phyloP scores from a whole-genome alignment of 92 coral and sea anemone genomes.

The Epizoanthus fatuus region DNA sequence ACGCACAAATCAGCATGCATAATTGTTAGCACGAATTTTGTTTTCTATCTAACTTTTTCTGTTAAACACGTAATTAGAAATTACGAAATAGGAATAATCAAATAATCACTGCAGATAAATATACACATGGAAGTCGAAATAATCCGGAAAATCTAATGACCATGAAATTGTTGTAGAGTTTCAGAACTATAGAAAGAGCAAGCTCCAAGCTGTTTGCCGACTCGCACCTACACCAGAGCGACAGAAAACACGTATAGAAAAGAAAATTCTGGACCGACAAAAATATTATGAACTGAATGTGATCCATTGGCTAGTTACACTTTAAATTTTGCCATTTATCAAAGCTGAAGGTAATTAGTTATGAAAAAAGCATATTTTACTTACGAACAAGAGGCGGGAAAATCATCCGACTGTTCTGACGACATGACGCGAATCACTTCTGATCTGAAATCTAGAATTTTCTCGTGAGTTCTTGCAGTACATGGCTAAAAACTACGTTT shows the following conservation, averaged over 20 bases:
- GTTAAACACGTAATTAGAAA: constrained; percentile 31
- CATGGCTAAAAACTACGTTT: constrained; percentile 42
- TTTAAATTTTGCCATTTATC: constrained; percentile 46
- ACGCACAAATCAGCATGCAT: not conserved
- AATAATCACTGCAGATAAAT: constrained; percentile 41
- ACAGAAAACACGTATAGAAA: constrained; percentile 18
- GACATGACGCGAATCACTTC: constrained; percentile 48
- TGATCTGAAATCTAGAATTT: constrained; percentile 40
- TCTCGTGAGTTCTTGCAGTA: constrained; percentile 31
- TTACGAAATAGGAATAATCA: constrained; percentile 25
- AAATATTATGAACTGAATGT: constrained; percentile 24
- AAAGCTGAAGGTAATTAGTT: constrained; percentile 37
- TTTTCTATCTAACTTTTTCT: constrained; percentile 8
- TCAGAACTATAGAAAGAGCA: constrained; percentile 3
- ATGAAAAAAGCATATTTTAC: constrained; percentile 30
- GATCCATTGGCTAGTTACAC: constrained; percentile 4
- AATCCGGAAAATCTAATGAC: constrained; percentile 4
- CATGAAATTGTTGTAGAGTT: constrained; percentile 39
- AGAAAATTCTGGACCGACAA: constrained; percentile 17
- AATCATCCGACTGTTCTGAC: constrained; percentile 13
- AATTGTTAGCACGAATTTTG: not conserved
- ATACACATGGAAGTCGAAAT: constrained; percentile 32
- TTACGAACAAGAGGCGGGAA: constrained; percentile 56
- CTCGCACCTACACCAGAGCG: not conserved
- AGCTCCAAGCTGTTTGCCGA: constrained; percentile 21